Conservation (phyloP, 2,888 invertebrate genomes). For the Thyatira batis region DNA sequence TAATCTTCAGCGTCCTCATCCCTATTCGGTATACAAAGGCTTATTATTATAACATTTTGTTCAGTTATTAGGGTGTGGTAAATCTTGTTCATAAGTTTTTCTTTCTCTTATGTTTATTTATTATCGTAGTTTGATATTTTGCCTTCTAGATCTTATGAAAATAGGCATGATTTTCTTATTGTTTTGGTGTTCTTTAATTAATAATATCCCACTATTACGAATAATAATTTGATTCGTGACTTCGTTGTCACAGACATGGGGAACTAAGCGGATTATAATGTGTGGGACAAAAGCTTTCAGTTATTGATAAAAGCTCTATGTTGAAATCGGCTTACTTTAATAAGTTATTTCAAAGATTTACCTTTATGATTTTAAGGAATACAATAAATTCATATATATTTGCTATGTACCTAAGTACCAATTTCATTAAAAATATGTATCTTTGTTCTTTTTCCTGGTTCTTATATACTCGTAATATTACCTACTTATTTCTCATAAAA, state of each 20-base stretch:
- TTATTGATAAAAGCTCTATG: background rate
- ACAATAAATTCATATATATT: too few relatives aligned
- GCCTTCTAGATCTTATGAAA: background rate
- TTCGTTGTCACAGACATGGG: background rate
- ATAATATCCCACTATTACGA: background rate
- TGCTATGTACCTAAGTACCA: too few relatives aligned
- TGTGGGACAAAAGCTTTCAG: background rate
- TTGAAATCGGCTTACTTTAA: background rate
- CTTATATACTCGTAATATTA: too few relatives aligned
- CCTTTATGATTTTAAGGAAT: too few relatives aligned
- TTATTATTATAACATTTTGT: background rate
- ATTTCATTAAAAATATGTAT: too few relatives aligned
- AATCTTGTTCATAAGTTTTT: background rate
- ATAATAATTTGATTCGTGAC: background rate
- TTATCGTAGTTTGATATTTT: background rate
- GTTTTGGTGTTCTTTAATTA: background rate
- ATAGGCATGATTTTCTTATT: background rate
- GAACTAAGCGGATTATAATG: background rate
- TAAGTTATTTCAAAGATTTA: background rate
- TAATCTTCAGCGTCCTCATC: background rate
- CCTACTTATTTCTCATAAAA: too few relatives aligned
- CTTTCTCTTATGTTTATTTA: background rate
- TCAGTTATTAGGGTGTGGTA: background rate
- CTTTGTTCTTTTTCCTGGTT: too few relatives aligned
- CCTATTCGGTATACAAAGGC: background rate